Evolutionary conservation across 2,888 invertebrate species (phyloP).

Genomic region (Chirona hameri): DNA sequence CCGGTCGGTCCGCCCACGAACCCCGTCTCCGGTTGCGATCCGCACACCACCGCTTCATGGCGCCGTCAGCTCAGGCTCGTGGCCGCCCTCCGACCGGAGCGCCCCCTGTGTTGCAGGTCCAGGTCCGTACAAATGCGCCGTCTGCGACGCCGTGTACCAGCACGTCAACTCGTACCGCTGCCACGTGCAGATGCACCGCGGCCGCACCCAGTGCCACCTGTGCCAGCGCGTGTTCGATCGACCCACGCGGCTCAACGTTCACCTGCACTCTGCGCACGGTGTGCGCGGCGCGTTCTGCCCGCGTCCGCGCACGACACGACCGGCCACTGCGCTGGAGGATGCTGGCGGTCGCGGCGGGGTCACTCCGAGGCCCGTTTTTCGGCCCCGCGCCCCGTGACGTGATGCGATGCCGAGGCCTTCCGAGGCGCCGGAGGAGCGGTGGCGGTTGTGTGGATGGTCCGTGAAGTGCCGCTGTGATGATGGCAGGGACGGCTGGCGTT

Average conservation of each 20-base stretch:
- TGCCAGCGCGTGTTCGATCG: constrained; percentile 9
- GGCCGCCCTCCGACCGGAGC: neutral
- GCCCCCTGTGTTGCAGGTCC: neutral
- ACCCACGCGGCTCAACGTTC: neutral
- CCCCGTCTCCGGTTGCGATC: too few relatives aligned
- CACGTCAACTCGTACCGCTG: constrained; percentile 3
- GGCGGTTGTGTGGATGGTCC: too few relatives aligned
- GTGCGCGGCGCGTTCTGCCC: neutral
- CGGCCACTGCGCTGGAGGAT: neutral
- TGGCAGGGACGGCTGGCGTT: too few relatives aligned
- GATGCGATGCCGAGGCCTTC: too few relatives aligned
- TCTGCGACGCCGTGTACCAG: neutral
- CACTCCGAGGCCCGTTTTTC: too few relatives aligned
- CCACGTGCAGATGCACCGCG: constrained; percentile 8
- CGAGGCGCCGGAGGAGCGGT: too few relatives aligned
- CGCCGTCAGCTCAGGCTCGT: too few relatives aligned
- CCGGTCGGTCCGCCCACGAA: too few relatives aligned
- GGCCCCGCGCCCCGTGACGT: too few relatives aligned
- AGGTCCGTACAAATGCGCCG: neutral
- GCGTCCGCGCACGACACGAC: neutral
- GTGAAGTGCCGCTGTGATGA: too few relatives aligned
- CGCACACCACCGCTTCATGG: too few relatives aligned
- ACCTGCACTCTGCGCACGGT: neutral
- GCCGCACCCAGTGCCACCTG: neutral
- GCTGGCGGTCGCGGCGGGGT: neutral